Conservation (phyloP, 2,888 invertebrate species). For the Ectemnius continuus region DNA sequence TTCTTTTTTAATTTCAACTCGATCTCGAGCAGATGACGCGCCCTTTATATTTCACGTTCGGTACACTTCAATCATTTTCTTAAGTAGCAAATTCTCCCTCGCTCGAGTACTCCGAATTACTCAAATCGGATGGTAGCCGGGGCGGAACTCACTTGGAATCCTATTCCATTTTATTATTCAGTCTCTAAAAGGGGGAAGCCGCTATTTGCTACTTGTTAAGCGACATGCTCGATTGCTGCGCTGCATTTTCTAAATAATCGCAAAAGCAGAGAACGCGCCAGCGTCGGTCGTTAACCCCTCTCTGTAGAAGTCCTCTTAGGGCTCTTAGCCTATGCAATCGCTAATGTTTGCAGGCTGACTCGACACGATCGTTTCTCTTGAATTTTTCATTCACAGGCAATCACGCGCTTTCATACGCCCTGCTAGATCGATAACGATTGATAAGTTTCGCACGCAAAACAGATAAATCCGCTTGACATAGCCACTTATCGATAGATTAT, state of each 20-base stretch:
- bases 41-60: background rate
- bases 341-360: background rate
- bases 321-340: background rate
- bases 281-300: background rate
- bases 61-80: background rate
- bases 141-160: too few relatives aligned
- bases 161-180: too few relatives aligned
- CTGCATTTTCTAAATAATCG: conserved; percentile 9
- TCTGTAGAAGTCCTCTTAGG: background rate
- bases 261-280: background rate
- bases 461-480: background rate
- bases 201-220: too few relatives aligned
- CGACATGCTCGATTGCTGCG: background rate
- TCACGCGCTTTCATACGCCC: background rate
- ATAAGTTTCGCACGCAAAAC: background rate
- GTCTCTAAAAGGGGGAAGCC: too few relatives aligned
- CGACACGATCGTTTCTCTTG: conserved; percentile 1
- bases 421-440: background rate
- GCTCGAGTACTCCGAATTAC: background rate
- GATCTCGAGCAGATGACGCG: conserved; percentile 1
- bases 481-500: too few relatives aligned
- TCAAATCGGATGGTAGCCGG: background rate
- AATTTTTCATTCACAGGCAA: background rate
- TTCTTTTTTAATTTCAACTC: background rate
- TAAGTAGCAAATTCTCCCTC: background rate